Percentiles rank a stretch among this genome's conserved stretches.
These are phyloP conservation scores for Chelon auratus DNA, from an alignment of 2,797 vertebrate genomes.

Conservation along the genomic window DNA sequence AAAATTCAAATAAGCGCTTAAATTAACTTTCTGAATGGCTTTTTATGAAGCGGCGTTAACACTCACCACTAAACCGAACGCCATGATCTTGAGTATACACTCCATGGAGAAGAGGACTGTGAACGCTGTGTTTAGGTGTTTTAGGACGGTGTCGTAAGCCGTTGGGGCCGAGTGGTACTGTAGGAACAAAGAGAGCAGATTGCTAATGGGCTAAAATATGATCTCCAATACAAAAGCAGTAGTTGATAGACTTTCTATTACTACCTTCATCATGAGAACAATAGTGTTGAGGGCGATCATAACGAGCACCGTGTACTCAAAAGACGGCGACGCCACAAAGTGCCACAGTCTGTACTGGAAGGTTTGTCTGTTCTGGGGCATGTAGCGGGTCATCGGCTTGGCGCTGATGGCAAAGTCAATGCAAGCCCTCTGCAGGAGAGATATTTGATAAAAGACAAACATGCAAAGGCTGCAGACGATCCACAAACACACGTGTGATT, in stretches of 20 bases:
- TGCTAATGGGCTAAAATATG: no score
- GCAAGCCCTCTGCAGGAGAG: slow-evolving; percentile 91
- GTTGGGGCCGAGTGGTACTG: slow-evolving; percentile 96
- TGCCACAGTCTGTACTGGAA: slow-evolving; percentile 98
- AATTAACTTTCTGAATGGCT: not conserved
- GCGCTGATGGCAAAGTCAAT: slow-evolving; percentile 99
- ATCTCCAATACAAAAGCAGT: not conserved
- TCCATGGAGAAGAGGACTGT: slow-evolving; percentile 98
- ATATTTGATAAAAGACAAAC: not conserved
- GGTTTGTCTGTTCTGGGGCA: slow-evolving; percentile 98
- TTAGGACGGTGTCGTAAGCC: slow-evolving; percentile 93
- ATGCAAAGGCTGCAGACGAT: not conserved
- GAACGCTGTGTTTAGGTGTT: slow-evolving; percentile 97
- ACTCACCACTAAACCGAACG: slow-evolving; percentile 95
- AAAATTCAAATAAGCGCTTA: not conserved
- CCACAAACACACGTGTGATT: not conserved
- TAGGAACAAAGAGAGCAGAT: slow-evolving; percentile 1
- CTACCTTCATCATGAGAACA: slow-evolving; percentile 99
- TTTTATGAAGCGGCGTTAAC: not conserved
- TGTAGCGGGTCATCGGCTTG: slow-evolving; percentile 97
- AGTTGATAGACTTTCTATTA: not conserved
- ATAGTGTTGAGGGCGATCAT: slow-evolving; percentile 99
- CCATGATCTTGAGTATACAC: slow-evolving; percentile 96
- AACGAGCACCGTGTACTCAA: slow-evolving; percentile 97
- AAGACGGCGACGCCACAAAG: slow-evolving; percentile 97